Percentiles rank a stretch among this genome's conserved stretches.
Evolutionary conservation across 1,140 invertebrate species (phyloP).

Genomic region (Parasteatoda tepidariorum): DNA sequence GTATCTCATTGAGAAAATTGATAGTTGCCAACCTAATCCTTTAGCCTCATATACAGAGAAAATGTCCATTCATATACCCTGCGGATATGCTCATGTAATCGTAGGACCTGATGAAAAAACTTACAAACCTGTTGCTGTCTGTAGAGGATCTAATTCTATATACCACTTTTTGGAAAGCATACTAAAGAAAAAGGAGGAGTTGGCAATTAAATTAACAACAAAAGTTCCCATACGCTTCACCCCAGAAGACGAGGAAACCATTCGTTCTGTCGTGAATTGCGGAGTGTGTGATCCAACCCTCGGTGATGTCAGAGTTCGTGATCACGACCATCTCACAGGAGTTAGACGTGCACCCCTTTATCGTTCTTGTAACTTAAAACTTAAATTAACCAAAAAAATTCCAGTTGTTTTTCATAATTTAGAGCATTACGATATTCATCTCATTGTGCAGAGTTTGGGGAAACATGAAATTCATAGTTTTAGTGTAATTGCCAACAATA

Average conservation of each 20-base stretch:
- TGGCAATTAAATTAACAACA: neutral
- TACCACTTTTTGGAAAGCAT: neutral
- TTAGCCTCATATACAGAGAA: no score
- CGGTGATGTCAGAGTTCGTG: neutral
- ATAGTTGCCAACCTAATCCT: no score
- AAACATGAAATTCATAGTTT: neutral
- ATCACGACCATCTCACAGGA: neutral
- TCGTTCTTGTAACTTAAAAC: neutral
- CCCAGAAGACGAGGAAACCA: neutral
- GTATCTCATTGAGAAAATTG: no score
- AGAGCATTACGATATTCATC: neutral
- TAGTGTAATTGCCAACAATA: neutral
- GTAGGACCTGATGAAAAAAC: neutral
- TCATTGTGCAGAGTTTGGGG: neutral
- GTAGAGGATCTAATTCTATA: neutral
- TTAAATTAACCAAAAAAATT: neutral
- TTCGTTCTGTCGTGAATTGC: neutral
- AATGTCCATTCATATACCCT: neutral
- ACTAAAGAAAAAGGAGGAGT: neutral
- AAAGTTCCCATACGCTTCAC: neutral
- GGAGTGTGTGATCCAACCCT: neutral
- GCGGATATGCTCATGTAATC: neutral
- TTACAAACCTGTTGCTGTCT: neutral
- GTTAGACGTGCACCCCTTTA: neutral
- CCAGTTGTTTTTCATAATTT: constrained; percentile 19